Evolutionary conservation across 2,113 vertebrate species (phyloP).

Genomic region (Tiliqua scincoides): DNA sequence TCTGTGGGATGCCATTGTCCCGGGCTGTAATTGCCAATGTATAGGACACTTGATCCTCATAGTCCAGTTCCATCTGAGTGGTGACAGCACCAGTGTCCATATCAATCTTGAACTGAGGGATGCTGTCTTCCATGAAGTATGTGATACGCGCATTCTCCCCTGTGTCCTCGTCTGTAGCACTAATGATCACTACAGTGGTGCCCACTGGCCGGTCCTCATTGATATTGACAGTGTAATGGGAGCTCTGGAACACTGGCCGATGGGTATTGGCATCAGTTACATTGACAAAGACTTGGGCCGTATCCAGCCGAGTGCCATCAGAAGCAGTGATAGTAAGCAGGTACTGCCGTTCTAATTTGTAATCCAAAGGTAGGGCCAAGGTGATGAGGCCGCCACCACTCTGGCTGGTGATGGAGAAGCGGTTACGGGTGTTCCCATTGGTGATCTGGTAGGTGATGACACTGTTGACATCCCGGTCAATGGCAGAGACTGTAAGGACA

Average conservation of each 20-base stretch:
- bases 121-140: slow-evolving; percentile 96
- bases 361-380: slow-evolving; percentile 91
- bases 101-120: slow-evolving; percentile 94
- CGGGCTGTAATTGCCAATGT: slow-evolving; percentile 93
- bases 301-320: slow-evolving; percentile 89
- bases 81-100: slow-evolving; percentile 89
- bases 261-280: slow-evolving; percentile 97
- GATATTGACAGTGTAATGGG: slow-evolving; percentile 93
- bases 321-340: slow-evolving; percentile 89
- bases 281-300: slow-evolving; percentile 87
- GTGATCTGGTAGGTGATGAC: slow-evolving; percentile 97
- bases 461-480: slow-evolving; percentile 92
- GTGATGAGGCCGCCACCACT: slow-evolving; percentile 92
- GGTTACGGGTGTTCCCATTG: slow-evolving; percentile 93
- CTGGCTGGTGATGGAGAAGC: slow-evolving; percentile 97
- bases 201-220: slow-evolving; percentile 88
- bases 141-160: slow-evolving; percentile 94
- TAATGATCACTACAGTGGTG: slow-evolving; percentile 93
- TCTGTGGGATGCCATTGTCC: slow-evolving; percentile 96
- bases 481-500: slow-evolving; percentile 90
- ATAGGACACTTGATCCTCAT: slow-evolving; percentile 96
- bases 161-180: slow-evolving; percentile 93
- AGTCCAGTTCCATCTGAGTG: slow-evolving; percentile 93
- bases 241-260: slow-evolving; percentile 95
- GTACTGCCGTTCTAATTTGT: slow-evolving; percentile 95